Conservation (phyloP, 2,888 invertebrate genomes). For the Autographa pulchrina region DNA sequence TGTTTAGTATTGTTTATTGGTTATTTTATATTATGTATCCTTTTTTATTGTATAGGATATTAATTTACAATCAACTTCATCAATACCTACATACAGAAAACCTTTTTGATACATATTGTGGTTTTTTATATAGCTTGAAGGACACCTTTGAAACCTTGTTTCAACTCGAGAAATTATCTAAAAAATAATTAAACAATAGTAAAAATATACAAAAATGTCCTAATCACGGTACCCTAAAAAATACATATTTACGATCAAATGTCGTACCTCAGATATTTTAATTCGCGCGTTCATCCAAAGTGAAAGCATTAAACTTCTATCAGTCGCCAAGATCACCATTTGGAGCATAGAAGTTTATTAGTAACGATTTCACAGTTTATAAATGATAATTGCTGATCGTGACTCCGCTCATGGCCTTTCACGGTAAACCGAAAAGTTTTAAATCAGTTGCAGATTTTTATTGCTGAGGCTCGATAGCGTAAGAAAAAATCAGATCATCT, state of each 20-base stretch:
- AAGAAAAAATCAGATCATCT: neutral
- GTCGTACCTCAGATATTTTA: slow-evolving; percentile 71
- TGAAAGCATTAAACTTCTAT: slow-evolving; percentile 67
- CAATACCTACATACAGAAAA: too few relatives aligned
- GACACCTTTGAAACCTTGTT: too few relatives aligned
- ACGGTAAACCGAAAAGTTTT: slow-evolving; percentile 32
- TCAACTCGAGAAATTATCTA: too few relatives aligned
- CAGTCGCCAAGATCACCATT: slow-evolving; percentile 49
- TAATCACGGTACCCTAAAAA: slow-evolving; percentile 48
- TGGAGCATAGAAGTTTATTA: slow-evolving; percentile 53
- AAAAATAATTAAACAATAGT: too few relatives aligned
- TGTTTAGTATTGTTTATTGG: too few relatives aligned
- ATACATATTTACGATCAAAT: slow-evolving; percentile 67
- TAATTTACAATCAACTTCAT: too few relatives aligned
- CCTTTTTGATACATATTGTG: too few relatives aligned
- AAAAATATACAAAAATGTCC: neutral
- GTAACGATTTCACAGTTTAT: slow-evolving; percentile 53
- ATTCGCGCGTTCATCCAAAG: slow-evolving; percentile 67
- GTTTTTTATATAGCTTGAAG: too few relatives aligned
- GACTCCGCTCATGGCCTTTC: slow-evolving; percentile 47
- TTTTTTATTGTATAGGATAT: too few relatives aligned
- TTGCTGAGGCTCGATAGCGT: neutral
- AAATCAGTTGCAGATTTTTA: slow-evolving; percentile 20
- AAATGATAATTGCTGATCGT: slow-evolving; percentile 51
- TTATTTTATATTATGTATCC: too few relatives aligned